These are phyloP conservation scores for Venusia cambrica DNA, from an alignment of 2,888 invertebrate species.

Conservation along the genomic window DNA sequence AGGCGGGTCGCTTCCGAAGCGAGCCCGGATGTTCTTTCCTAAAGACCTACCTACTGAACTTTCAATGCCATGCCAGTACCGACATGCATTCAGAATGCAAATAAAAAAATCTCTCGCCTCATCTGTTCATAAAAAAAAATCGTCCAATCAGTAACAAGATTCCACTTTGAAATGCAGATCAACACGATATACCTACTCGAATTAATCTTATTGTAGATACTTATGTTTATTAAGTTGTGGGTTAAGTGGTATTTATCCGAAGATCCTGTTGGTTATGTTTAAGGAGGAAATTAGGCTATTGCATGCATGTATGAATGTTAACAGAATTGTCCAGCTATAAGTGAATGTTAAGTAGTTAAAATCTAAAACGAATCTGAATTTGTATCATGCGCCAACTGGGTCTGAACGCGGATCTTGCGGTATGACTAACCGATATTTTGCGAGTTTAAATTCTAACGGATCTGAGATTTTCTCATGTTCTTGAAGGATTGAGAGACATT, in stretches of 20 bases:
- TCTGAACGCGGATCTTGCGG: conserved; percentile 53
- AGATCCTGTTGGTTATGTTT: conserved; percentile 24
- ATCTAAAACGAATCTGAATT: conserved; percentile 43
- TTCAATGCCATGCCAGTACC: conserved; percentile 34
- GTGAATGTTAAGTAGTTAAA: conserved; percentile 29
- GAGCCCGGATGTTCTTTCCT: conserved; percentile 62
- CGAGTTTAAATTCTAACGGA: conserved; percentile 39
- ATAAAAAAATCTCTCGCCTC: conserved; percentile 9
- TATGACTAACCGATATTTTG: conserved; percentile 56
- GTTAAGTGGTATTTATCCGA: conserved; percentile 18
- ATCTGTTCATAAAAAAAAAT: too few species aligned
- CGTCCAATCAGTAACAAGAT: conserved; percentile 14
- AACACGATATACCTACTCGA: conserved; percentile 25
- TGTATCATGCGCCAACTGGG: conserved; percentile 56
- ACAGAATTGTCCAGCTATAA: conserved; percentile 18
- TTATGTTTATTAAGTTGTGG: conserved; percentile 18
- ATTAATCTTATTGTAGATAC: conserved; percentile 22
- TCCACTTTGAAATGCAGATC: conserved; percentile 21
- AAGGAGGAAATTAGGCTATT: conserved; percentile 21
- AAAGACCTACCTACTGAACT: conserved; percentile 55
- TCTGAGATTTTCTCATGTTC: conserved; percentile 19
- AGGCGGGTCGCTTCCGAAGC: conserved; percentile 65
- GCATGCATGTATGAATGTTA: conserved; percentile 13
- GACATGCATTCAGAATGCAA: conserved; percentile 21
- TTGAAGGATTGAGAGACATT: conserved; percentile 31